These are phyloP conservation scores for Scleropages formosus DNA, from an alignment of 2,797 vertebrate genomes.

Conservation along the genomic window DNA sequence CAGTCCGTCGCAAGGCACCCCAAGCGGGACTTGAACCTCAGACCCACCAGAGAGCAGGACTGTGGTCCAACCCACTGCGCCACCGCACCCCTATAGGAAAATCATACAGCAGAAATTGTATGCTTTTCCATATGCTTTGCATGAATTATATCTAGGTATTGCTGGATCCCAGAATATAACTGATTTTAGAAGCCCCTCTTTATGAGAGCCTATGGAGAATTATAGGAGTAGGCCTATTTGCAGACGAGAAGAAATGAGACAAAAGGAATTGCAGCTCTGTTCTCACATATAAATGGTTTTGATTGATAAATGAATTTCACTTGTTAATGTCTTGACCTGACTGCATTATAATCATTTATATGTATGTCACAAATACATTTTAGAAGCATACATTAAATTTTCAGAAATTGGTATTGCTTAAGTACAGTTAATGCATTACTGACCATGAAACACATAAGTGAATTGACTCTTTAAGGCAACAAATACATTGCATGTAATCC, in stretches of 20 bases:
- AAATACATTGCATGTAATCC: too few relatives aligned
- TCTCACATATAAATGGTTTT: constrained; percentile 11
- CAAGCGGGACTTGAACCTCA: too few relatives aligned
- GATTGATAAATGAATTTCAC: not conserved
- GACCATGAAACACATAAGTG: too few relatives aligned
- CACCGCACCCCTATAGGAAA: too few relatives aligned
- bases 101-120: not conserved
- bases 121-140: constrained; percentile 14
- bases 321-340: constrained; percentile 11
- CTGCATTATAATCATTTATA: not conserved
- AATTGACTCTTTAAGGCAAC: too few relatives aligned
- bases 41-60: too few relatives aligned
- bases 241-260: constrained; percentile 1
- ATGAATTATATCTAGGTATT: not conserved
- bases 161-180: constrained; percentile 18
- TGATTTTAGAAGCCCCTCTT: constrained; percentile 11
- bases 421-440: too few relatives aligned
- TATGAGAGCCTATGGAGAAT: constrained; percentile 8
- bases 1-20: too few relatives aligned
- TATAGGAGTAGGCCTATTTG: constrained; percentile 2
- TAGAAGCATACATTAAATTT: not conserved
- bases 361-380: constrained; percentile 1
- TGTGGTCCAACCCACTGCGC: too few relatives aligned
- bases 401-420: too few relatives aligned
- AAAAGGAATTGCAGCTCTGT: constrained; percentile 7